Evolutionary conservation across 2,797 vertebrate genomes (phyloP), one percentile per base, ranked within the genome.

Genomic region (Delichon dasypus): DNA sequence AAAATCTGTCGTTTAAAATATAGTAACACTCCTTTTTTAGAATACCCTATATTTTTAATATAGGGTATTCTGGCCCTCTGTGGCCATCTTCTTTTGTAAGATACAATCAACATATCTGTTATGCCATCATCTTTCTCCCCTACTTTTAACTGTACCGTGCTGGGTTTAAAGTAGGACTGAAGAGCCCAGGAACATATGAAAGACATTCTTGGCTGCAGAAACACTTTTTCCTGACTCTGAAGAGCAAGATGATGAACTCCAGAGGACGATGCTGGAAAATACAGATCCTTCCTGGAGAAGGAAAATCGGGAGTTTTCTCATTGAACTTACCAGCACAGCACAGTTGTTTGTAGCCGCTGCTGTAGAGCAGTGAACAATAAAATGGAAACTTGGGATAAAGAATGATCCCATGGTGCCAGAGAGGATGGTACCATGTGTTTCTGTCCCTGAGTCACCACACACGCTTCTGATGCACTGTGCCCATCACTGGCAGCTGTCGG

Each of bases 1-100:
- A 57, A 80, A 91, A 91, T 54, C 13, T 45, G 23, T 70, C 13
- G 0, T 88, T 94, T 87, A 85, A 89, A 84, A 76, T 66, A 88
- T 21, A 91, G 54, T 80, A 83, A 45, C 77, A 29, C 26, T 80
- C 27, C 16, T 77, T 65, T 82, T 94, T 87, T 84, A 74, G 54
- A n/a, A n/a, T n/a, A n/a, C n/a, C n/a, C n/a, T n/a, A n/a, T 78
- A 66, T 82, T 91, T 95, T 94, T 84, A 89, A 80, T 85, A 48
- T 22, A 42, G 36, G 19, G 5, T 68, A 21, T 78, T 40, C 88
- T 89, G 57, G 36, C 44, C n/a, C 32, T 88, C 11, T 26, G 20
- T 40, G 42, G 34, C 60, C 91, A 50, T 27, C 44, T 18, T 76
- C 47, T 85, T 40, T 65, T 93, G 20, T 75, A 42, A 50, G 82